Evolutionary conservation across 2,113 vertebrate genomes (phyloP), one percentile per base, ranked within the genome.

Genomic region (Phrynosoma platyrhinos): DNA sequence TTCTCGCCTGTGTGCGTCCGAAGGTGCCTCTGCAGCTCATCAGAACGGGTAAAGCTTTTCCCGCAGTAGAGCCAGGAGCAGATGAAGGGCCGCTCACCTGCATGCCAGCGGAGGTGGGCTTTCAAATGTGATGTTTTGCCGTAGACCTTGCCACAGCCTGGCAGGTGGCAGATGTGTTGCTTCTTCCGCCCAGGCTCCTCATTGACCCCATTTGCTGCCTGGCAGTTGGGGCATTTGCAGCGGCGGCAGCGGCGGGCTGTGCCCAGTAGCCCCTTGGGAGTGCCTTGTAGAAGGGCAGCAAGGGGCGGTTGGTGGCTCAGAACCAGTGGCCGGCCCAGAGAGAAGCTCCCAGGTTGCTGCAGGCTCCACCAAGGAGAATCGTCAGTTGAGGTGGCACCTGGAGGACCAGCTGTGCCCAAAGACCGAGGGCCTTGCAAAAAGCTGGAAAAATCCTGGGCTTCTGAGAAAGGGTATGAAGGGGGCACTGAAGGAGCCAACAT

Each of bases 11-110:
- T 98, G 96, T 98, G 98, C 1, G 98, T 98, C 89, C 98, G 96
- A n/a, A 98, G 97, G 92, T 98, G 98, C 83, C 98, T 92, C 94
- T 98, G 98, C 23, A 98, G 96, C 96, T 98, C 98, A 13, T 98
- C 98, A 0, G 98, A 98, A 27, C 98, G 97, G 3, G 97, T 98
- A 96, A 98, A 98, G 92, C 97, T 98, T 91, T 98, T 98, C 0
- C 98, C 98, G 18, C 98, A 98, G 95, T 98, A 98, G 64, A 98
- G 97, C 98, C 98, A 98, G 94, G 98, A 97, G 93, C 98, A 98
- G 93, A 98, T 94, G 93, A 98, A 98, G 82, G 98, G 98, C 78
- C 98, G 93, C 93, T 98, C 98, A 9, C 97, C 98, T 0, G 97
- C 97, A 12, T 98, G 98, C 98, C 98, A 98, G 91, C 98, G 97